Base-by-base conservation (phyloP, 2,797 vertebrate species). In the Ara ararauna region DNA sequence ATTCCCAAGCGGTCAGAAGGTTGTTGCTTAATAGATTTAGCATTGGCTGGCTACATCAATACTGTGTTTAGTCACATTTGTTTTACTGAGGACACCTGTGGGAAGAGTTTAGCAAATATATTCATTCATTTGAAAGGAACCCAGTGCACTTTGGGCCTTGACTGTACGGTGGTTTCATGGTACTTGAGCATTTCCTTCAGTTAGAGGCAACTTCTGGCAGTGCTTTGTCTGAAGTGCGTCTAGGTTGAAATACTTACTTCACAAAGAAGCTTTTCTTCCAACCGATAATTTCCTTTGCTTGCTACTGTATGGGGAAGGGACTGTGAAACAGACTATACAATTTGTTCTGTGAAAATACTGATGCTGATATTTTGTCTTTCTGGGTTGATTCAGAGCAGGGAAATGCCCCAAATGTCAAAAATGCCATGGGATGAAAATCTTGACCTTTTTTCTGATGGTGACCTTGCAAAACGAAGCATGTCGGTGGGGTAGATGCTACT, bases 21-120 rank as follows among this genome's bases (percentile, higher is more conserved):
- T 96, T 95, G 87, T 88, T 93, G 71, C 94, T 95, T 97, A 97
- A 97, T 97, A 96, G 95, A 95, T 95, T 97, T 96, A 97, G 93
- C 94, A 94, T 96, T 95, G 95, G 91, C 89, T 95, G 81, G 85
- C 83, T 94, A 76, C 91, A 95, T 96, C 91, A 91, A 94, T 91
- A 95, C 93, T 90, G 81, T 81, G 91, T 94, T 97, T 96, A 96
- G 91, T 89, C 94, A 88, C 94, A 97, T 97, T 94, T 95, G 89
- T 97, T 97, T 97, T 95, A 84, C 93, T 91, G 88, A 66, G 85
- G 85, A 93, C 86, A 91, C 96, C 92, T 91, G 89, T 93, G 89
- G 45, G 7, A 95, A 95, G 87, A 85, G 81, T 86, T 95, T 87
- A 95, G 95, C 84, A 84, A 89, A 94, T 94, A 72, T 78, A 96